Base-by-base conservation (phyloP, 1,140 invertebrate genomes). In the Aphelinus certus region DNA sequence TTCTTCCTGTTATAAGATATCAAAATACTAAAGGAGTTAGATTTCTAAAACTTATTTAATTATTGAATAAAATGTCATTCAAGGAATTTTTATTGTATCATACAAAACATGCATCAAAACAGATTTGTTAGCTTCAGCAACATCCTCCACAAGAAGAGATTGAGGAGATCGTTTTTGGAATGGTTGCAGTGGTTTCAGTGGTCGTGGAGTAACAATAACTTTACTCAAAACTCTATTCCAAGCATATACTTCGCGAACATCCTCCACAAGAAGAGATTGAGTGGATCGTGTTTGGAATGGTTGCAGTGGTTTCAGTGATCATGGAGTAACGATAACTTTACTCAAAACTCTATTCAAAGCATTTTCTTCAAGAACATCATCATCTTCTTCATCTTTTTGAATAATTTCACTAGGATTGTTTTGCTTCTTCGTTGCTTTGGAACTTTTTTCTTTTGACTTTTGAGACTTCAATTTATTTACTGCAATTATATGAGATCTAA, bases 81-180 rank as follows among this genome's bases (percentile, higher is more conserved):
- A 26, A 26, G 26, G 26, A 26, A 26, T 26, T 26, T 26, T 26
- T 26, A 26, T 26, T 26, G 26, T 26, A 26, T 0, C 26, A 26
- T 26, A 26, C 26, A 26, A 26, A 26, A 26, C 26, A 78, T 87
- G 86, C 67, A 80, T 88, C 46, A 90, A 88, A 9, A 94, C 89
- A 26, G 95, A 97, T 80, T 94, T 93, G 81, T 97, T 94, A 1
- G 96, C 95, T 80, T 97, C 96, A 7, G 94, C 94, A 6, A 97
- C 93, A 4, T 96, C 96, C 76, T 93, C 91, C 65, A 97, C 81
- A 2, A 96, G 86, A 45, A 97, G 86, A 79, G 88, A 89, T 77
- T 91, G 91, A n/a, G 89, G 91, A 0, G 90, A 89, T 57, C 90
- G 86, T 74, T 87, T 88, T 55, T 87, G 85, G 2, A 75, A 76